These are phyloP conservation scores for Drosophila seclusa DNA, from an alignment of 2,888 invertebrate species.

Conservation along the genomic window DNA sequence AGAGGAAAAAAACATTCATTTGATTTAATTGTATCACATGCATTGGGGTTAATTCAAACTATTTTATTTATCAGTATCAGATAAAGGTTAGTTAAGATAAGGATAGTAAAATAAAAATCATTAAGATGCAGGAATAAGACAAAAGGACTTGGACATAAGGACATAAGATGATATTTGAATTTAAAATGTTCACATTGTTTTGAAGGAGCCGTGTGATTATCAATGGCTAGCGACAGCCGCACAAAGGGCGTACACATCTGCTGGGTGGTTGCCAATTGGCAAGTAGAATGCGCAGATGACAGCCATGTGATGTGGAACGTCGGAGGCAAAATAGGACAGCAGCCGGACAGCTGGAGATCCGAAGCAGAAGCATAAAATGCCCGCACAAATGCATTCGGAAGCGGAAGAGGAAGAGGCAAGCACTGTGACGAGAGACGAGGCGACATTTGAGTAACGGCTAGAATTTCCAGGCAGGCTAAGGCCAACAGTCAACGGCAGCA, in stretches of 20 bases:
- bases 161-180: background rate
- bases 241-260: constrained; percentile 34
- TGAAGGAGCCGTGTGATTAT: background rate
- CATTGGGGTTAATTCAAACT: background rate
- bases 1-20: background rate
- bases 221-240: constrained; percentile 2
- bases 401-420: constrained; percentile 49
- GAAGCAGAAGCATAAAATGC: constrained; percentile 21
- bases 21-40: background rate
- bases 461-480: constrained; percentile 36
- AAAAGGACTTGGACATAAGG: background rate
- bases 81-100: background rate
- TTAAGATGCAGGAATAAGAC: background rate
- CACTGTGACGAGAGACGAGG: constrained; percentile 11
- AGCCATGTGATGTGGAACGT: constrained; percentile 3
- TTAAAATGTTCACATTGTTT: background rate
- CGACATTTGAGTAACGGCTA: constrained; percentile 40
- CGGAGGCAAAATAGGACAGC: background rate
- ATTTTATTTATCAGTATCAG: background rate
- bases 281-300: constrained; percentile 34
- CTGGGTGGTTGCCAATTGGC: constrained; percentile 33
- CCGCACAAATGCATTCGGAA: constrained; percentile 62
- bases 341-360: background rate
- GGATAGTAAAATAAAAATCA: background rate
- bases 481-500: background rate